Percentiles rank a stretch among this genome's conserved stretches.
phyloP scores from a whole-genome alignment of 1,140 invertebrate species.

The Lordiphosa mommai region DNA sequence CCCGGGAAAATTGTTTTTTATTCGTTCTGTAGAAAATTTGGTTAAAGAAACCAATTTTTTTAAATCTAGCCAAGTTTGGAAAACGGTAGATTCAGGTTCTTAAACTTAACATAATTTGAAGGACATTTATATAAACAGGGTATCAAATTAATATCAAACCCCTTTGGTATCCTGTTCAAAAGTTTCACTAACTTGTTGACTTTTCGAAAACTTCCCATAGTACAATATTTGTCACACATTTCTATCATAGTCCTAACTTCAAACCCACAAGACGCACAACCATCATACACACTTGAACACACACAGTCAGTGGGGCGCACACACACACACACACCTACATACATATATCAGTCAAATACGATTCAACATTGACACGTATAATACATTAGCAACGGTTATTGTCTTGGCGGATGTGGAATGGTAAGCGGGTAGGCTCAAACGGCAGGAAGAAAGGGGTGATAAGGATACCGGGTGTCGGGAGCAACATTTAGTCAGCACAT shows the following conservation, averaged over 20 bases:
- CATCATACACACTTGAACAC: constrained; percentile 1
- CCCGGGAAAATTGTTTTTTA: no score
- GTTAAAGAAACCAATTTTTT: no score
- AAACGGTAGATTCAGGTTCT: no score
- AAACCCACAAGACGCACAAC: neutral
- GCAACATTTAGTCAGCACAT: constrained; percentile 57
- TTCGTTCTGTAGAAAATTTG: no score
- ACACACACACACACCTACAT: constrained; percentile 10
- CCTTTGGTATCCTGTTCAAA: no score
- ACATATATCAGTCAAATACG: constrained; percentile 55
- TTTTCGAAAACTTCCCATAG: constrained; percentile 12
- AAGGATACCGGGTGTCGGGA: constrained; percentile 8
- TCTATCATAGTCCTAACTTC: neutral
- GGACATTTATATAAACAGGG: no score
- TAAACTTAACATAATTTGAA: no score
- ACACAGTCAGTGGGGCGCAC: neutral
- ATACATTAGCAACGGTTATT: constrained; percentile 68
- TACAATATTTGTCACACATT: constrained; percentile 35
- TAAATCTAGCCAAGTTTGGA: no score
- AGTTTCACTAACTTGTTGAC: no score
- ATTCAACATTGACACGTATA: constrained; percentile 67
- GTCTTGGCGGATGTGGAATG: constrained; percentile 35
- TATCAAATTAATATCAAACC: no score
- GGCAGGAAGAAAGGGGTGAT: constrained; percentile 2
- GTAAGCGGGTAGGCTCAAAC: neutral